Evolutionary conservation across 2,797 vertebrate genomes (phyloP).

Genomic region (Nasua narica): DNA sequence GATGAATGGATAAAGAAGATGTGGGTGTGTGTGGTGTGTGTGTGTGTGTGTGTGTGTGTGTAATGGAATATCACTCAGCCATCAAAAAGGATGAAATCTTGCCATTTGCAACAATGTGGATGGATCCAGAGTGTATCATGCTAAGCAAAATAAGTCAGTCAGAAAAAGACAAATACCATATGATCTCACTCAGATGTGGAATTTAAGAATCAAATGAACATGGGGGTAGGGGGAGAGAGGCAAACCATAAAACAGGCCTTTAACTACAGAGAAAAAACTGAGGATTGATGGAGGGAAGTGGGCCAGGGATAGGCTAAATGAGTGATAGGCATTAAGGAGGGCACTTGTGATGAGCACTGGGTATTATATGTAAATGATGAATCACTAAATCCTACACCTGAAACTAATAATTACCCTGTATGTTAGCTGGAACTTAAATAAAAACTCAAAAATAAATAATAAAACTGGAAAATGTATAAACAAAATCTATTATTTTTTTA

Average conservation of each 20-base stretch:
- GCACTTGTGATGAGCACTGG: too few relatives aligned
- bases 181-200: not conserved
- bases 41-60: too few relatives aligned
- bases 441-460: not conserved
- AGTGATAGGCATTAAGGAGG: not conserved
- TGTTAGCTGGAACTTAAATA: not conserved
- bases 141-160: not conserved
- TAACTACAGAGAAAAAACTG: not conserved
- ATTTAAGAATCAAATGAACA: not conserved
- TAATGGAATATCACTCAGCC: not conserved
- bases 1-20: too few relatives aligned
- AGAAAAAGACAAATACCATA: not conserved
- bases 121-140: not conserved
- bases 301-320: not conserved
- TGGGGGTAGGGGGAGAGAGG: rapidly evolving
- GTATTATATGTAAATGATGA: too few relatives aligned
- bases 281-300: not conserved
- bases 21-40: too few relatives aligned
- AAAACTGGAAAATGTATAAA: not conserved
- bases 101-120: not conserved
- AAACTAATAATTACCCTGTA: not conserved
- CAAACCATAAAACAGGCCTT: not conserved
- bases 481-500: not conserved
- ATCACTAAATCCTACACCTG: too few relatives aligned
- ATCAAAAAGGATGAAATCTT: not conserved